Evolutionary conservation across 2,113 vertebrate species (phyloP).

Genomic region (Egretta garzetta): DNA sequence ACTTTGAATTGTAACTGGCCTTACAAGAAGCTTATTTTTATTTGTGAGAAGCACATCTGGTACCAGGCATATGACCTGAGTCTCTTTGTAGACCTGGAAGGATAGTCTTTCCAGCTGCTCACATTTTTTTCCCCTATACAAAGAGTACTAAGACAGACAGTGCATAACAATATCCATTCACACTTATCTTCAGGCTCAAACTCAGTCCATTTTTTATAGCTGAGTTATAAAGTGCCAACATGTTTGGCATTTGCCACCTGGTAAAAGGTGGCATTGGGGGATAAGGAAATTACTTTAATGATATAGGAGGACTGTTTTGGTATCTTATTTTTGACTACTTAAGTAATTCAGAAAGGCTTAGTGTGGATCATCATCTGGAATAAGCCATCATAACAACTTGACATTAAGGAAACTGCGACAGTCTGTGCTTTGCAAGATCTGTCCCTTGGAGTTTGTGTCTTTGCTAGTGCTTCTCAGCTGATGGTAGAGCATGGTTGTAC

Average conservation of each 20-base stretch:
- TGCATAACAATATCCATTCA: neutral
- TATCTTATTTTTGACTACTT: neutral
- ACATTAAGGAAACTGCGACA: neutral
- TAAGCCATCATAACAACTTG: neutral
- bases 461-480: neutral
- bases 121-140: neutral
- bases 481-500: accelerated
- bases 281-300: neutral
- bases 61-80: neutral
- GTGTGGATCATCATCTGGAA: neutral
- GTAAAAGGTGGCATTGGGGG: neutral
- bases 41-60: neutral
- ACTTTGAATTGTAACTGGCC: neutral
- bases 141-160: neutral
- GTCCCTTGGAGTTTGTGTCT: neutral
- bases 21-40: neutral
- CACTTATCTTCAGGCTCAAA: neutral
- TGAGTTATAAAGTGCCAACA: neutral
- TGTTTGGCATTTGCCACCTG: neutral
- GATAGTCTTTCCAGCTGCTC: neutral
- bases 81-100: neutral
- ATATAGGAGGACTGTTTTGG: neutral
- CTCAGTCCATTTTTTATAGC: neutral
- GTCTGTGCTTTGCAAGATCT: neutral
- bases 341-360: neutral